phyloP scores from a whole-genome alignment of 2,888 invertebrate genomes.

The Rotaria magnacalcarata region DNA sequence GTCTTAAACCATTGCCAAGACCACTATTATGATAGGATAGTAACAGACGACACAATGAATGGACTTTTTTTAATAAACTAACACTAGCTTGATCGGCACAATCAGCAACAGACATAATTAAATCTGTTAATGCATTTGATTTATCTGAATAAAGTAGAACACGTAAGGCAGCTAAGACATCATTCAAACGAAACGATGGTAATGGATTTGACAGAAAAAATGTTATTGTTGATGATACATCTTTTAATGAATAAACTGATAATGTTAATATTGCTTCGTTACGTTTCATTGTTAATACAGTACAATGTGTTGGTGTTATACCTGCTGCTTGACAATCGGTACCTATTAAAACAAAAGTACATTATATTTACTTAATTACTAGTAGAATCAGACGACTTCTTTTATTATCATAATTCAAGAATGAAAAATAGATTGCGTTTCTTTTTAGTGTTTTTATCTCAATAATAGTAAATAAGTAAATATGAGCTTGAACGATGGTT shows the following conservation, averaged over 20 bases:
- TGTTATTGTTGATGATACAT: slow-evolving; percentile 34
- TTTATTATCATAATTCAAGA: too few relatives aligned
- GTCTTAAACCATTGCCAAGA: slow-evolving; percentile 23
- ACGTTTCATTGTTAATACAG: slow-evolving; percentile 31
- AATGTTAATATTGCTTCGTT: slow-evolving; percentile 32
- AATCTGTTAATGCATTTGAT: slow-evolving; percentile 34
- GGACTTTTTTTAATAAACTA: slow-evolving; percentile 31
- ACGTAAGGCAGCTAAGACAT: slow-evolving; percentile 27
- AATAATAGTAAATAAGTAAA: too few relatives aligned
- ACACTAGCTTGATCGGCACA: slow-evolving; percentile 30
- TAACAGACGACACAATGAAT: slow-evolving; percentile 32
- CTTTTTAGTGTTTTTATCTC: too few relatives aligned
- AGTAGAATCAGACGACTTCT: too few relatives aligned
- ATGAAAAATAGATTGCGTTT: too few relatives aligned
- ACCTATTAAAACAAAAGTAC: background rate
- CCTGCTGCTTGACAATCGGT: slow-evolving; percentile 29
- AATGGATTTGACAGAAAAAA: slow-evolving; percentile 33
- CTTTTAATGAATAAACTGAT: slow-evolving; percentile 19
- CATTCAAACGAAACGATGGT: slow-evolving; percentile 38
- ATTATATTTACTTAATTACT: too few relatives aligned
- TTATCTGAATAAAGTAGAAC: slow-evolving; percentile 33
- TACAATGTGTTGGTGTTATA: slow-evolving; percentile 36
- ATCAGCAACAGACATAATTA: slow-evolving; percentile 34
- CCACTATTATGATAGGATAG: slow-evolving; percentile 32
- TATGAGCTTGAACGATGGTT: too few relatives aligned